These are phyloP conservation scores for Pteruthius melanotis DNA, from an alignment of 2,113 vertebrate genomes.

Conservation along the genomic window DNA sequence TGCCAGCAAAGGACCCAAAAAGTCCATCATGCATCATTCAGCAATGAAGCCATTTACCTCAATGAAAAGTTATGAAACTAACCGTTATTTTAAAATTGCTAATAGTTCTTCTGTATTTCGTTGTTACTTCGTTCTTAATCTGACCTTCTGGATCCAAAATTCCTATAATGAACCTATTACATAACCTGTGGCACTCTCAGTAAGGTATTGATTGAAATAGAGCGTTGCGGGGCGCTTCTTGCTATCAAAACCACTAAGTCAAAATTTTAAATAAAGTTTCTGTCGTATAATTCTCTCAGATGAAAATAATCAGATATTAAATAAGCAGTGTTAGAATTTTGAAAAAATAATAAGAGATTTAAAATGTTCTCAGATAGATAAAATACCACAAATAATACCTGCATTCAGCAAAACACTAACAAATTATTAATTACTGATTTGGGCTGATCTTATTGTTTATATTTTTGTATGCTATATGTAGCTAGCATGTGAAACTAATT, in stretches of 20 bases:
- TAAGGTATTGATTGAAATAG: neutral
- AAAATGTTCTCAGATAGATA: neutral
- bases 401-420: neutral
- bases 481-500: slow-evolving; percentile 43
- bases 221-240: neutral
- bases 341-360: neutral
- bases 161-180: neutral
- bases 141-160: neutral
- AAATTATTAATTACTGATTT: neutral
- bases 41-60: neutral
- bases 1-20: neutral
- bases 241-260: neutral
- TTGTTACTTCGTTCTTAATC: neutral
- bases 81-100: neutral
- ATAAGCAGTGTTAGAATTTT: neutral
- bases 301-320: neutral
- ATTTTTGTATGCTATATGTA: neutral
- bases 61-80: neutral
- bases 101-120: neutral
- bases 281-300: neutral
- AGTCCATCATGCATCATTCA: neutral
- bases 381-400: neutral
- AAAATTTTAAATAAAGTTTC: neutral
- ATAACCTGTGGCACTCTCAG: neutral
- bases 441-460: neutral